phyloP scores from a whole-genome alignment of 2,113 vertebrate genomes.

The rabbit (Oryctolagus cuniculus) region mOryCun1.1 NC_091442.1:58125001-58125500 shows the following conservation, averaged over 20 bases:
- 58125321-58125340: slow-evolving; percentile 30
- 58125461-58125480: slow-evolving; percentile 69
- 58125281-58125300: slow-evolving; percentile 50
- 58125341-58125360: slow-evolving; percentile 10
- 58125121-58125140: slow-evolving; percentile 70
- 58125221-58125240: slow-evolving; percentile 38
- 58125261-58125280: slow-evolving; percentile 59
- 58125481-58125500: slow-evolving; percentile 57
- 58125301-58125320: slow-evolving; percentile 44
- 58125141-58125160: slow-evolving; percentile 58
- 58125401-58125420: slow-evolving; percentile 37
- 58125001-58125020: slow-evolving; percentile 61
- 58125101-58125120: slow-evolving; percentile 78
- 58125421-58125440: slow-evolving; percentile 38
- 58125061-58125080: slow-evolving; percentile 53
- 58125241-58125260: slow-evolving; percentile 55
- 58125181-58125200: not conserved
- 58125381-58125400: not conserved
- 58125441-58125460: not conserved
- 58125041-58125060: slow-evolving; percentile 61
- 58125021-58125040: slow-evolving; percentile 59
- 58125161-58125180: slow-evolving; percentile 39
- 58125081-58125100: slow-evolving; percentile 74
- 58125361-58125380: slow-evolving; percentile 37
- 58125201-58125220: slow-evolving; percentile 50